phyloP scores from a whole-genome alignment of 23 tunicate species.

The Styela clava region DNA sequence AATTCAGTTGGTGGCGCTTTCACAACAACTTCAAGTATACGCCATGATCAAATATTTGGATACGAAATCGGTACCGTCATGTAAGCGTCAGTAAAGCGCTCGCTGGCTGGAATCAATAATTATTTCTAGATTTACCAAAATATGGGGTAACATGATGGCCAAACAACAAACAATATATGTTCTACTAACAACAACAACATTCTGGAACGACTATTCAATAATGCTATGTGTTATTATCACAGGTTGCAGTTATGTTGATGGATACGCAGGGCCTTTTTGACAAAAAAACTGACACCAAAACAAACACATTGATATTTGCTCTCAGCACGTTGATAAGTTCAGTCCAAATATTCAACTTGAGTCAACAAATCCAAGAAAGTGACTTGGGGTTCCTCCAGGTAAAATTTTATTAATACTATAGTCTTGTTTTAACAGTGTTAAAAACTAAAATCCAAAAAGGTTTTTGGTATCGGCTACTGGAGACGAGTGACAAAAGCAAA shows the following conservation, averaged over 20 bases:
- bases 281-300: not conserved
- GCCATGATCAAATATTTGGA: not conserved
- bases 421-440: too few relatives aligned
- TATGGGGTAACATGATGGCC: too few relatives aligned
- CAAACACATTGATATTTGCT: not conserved
- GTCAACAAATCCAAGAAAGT: constrained; percentile 3
- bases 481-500: not conserved
- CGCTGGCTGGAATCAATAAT: too few relatives aligned
- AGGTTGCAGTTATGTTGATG: constrained; percentile 11
- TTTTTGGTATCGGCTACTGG: not conserved
- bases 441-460: not conserved
- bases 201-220: not conserved
- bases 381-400: constrained; percentile 2
- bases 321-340: constrained; percentile 1
- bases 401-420: not conserved
- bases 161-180: too few relatives aligned
- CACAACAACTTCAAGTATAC: too few relatives aligned
- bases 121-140: too few relatives aligned
- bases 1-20: too few relatives aligned
- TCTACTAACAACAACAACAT: too few relatives aligned
- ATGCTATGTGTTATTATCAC: not conserved
- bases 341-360: not conserved
- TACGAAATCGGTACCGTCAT: not conserved
- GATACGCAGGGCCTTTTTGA: constrained; percentile 10
- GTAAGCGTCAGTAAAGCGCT: not conserved